Base-by-base conservation (phyloP, 23 tunicate genomes). In the Oikopleura vanhoeffeni region DNA sequence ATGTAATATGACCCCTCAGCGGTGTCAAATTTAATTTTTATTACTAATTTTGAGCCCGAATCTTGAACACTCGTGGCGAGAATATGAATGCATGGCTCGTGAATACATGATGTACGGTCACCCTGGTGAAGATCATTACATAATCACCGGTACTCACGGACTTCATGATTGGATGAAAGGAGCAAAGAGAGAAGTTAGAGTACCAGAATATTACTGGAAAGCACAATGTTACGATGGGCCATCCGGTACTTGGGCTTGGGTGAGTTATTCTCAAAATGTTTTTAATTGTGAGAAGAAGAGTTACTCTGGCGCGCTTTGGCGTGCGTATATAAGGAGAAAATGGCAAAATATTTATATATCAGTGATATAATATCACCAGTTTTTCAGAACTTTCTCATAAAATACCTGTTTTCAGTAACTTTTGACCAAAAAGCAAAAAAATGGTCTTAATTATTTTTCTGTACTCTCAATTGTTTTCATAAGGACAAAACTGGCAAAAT, bases 151-250 rank as follows among this genome's bases (percentile, higher is more conserved):
- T 40, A 89, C 92, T 1, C 82, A 71, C 85, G 98, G 98, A 18
- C 30, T 76, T 0, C 94, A 91, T n/a, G 40, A 85, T 38, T 91
- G 88, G 57, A 35, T 40, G 83, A 41, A 84, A 58, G 87, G 87
- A 49, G 86, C 89, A 13, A 84, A 89, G 84, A 85, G 89, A 39
- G 87, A 40, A 36, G 98, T 93, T 0, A 88, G 87, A 79, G 90
- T 90, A 33, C 98, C 98, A 4, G 91, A 87, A 36, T 90, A 83
- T 85, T 93, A 90, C 83, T 93, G 98, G 98, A 93, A 93, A 76
- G 95, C 95, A 0, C 91, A 89, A 58, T 93, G 98, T 83, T 93
- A 93, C 60, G 60, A 49, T 18, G 60, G 18, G 8, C 18, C 18
- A 49, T 8, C 8, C 18, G 8, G 18, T 18, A 18, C 60, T 18